Percentiles rank a stretch among this genome's conserved stretches.
Evolutionary conservation across 2,797 vertebrate genomes (phyloP).

Genomic region (Gadopsis bispinosus): DNA sequence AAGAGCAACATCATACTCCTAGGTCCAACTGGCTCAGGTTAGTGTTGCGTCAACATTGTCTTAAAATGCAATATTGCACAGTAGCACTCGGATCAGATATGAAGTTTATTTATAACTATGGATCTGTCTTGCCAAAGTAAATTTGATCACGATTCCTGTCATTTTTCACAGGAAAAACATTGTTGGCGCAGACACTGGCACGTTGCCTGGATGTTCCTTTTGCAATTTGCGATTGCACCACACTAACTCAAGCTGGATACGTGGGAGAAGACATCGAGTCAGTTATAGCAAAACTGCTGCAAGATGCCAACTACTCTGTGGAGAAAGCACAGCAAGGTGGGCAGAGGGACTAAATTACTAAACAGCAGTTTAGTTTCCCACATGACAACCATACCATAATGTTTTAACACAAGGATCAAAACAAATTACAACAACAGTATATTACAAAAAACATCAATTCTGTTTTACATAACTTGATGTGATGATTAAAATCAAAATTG

Average conservation of each 20-base stretch:
- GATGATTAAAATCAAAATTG: neutral
- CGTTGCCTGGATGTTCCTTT: slow-evolving; percentile 98
- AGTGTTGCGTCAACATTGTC: slow-evolving; percentile 20
- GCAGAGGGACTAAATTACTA: slow-evolving; percentile 14
- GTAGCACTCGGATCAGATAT: neutral
- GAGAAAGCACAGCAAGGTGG: slow-evolving; percentile 98
- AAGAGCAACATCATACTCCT: slow-evolving; percentile 99
- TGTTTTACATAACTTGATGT: neutral
- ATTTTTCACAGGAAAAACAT: slow-evolving; percentile 90
- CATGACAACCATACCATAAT: neutral
- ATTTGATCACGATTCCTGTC: neutral
- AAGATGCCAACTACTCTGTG: slow-evolving; percentile 97
- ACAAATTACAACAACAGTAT: neutral
- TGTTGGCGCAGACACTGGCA: slow-evolving; percentile 96
- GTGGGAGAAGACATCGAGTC: slow-evolving; percentile 99
- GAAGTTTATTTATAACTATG: neutral
- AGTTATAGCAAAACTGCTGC: slow-evolving; percentile 96
- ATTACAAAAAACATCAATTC: neutral
- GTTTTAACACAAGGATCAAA: slow-evolving; percentile 11
- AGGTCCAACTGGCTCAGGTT: slow-evolving; percentile 98
- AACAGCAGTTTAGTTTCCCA: slow-evolving; percentile 10
- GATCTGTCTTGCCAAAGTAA: neutral
- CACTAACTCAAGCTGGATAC: slow-evolving; percentile 97
- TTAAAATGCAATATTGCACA: neutral
- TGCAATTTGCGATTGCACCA: slow-evolving; percentile 98